phyloP scores from a whole-genome alignment of 92 coral and sea anemone genomes.

The Heliopora coerulea region DNA sequence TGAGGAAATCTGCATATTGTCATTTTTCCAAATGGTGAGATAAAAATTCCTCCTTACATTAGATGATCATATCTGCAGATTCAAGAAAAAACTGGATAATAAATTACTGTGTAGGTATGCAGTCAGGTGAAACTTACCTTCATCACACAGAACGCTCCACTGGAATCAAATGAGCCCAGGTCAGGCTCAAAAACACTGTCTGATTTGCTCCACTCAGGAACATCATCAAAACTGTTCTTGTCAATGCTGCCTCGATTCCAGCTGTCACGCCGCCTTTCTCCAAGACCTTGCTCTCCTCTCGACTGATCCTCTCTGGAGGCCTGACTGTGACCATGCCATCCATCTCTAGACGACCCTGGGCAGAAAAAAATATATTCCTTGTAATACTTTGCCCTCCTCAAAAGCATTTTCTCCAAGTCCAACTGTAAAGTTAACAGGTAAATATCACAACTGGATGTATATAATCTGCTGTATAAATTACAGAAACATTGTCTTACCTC shows the following conservation, averaged over 20 bases:
- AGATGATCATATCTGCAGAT: no score
- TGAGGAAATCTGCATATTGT: no score
- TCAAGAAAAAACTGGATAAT: not conserved
- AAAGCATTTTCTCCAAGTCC: no score
- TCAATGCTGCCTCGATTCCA: conserved; percentile 19
- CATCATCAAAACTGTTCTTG: conserved; percentile 29
- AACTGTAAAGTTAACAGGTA: no score
- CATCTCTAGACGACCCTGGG: conserved; percentile 66
- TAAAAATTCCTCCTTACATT: no score
- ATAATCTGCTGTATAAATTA: no score
- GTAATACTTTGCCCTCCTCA: no score
- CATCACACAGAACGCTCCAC: conserved; percentile 83
- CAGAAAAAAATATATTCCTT: not conserved
- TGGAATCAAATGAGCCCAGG: conserved; percentile 86
- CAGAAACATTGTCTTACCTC: conserved; percentile 72
- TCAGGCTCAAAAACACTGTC: conserved; percentile 77
- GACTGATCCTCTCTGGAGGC: not conserved
- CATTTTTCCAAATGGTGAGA: no score
- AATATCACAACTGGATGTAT: no score
- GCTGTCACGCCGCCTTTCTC: not conserved
- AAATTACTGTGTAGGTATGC: no score
- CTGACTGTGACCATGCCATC: conserved; percentile 43
- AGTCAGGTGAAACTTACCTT: conserved; percentile 66
- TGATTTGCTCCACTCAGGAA: conserved; percentile 94
- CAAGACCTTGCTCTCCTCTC: not conserved